Evolutionary conservation across 2,797 vertebrate genomes (phyloP), one percentile per base, ranked within the genome.

Genomic region (Eutrigla gurnardus): DNA sequence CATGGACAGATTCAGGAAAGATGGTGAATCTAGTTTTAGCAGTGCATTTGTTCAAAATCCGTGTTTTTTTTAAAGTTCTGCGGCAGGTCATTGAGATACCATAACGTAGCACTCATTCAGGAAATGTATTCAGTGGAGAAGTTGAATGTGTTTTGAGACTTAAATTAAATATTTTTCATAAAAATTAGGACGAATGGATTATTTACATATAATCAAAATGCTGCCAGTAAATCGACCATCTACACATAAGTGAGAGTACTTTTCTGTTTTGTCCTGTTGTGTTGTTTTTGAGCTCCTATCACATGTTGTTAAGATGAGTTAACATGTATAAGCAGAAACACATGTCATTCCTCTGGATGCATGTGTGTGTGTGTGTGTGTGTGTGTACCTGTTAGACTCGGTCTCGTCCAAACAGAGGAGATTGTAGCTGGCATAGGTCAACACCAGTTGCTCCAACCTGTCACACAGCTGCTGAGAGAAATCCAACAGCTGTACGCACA

Each of bases 381-480:
- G 17, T 39, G 12, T 64, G 18, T 93, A 96, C 96, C 94, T 93
- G 73, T 88, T 70, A 6, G 95, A 95, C 36, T 96, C 86, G 0
- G 86, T 85, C 78, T 97, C 95, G 2, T 95, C 93, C 80, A 97
- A 75, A 66, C 89, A 92, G 76, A 96, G 76, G 15, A 95, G 90
- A 54, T 86, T 87, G 17, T 90, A 91, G 39, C 87, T 91, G 47
- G 93, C 92, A 0, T 85, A 96, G 85, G 89, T 92, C 82, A 96
- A 75, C 37, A 96, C 75, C 88, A 97, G 90, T 77, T 95, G 94
- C 70, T 96, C 95, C 70, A 96, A 88, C 42, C 86, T 90, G 35
- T 91, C 91, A 66, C 94, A 94, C 85, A 97, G 91, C 91, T 95
- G 93, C 80, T 97, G 94, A 45, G 95, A 96, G 80, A 97, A 93